Base-by-base conservation (phyloP, 2,888 invertebrate species). In the Tuberolachnus salignus region DNA sequence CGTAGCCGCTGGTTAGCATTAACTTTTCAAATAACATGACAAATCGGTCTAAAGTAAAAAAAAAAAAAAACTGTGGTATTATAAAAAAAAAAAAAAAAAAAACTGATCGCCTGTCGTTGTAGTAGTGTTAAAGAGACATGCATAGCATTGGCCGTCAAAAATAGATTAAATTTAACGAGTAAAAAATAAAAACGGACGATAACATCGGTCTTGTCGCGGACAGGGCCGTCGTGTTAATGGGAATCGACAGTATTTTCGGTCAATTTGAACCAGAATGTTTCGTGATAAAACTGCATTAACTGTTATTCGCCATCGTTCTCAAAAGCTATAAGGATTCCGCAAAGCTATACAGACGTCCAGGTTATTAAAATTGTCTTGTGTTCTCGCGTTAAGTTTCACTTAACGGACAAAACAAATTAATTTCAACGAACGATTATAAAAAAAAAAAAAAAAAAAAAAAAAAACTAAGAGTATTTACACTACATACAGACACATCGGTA, bases 191-290 rank as follows among this genome's bases (percentile, higher is more conserved):
- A 4, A 34, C 6, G 23, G n/a, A 13, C 1, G 11, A 53, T 8
- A 21, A 13, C 16, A n/a, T 0, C 57, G 46, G 8, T 44, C n/a
- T n/a, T n/a, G n/a, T n/a, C n/a, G n/a, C n/a, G n/a, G n/a, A n/a
- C n/a, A n/a, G n/a, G n/a, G n/a, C n/a, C n/a, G n/a, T n/a, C n/a
- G n/a, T n/a, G n/a, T n/a, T n/a, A n/a, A n/a, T n/a, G n/a, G n/a
- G n/a, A n/a, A n/a, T n/a, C n/a, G n/a, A n/a, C n/a, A n/a, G n/a
- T n/a, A n/a, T 71, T 46, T 59, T 71, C 23, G 46, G 46, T 26
- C 8, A 46, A 71, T 71, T 71, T 46, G 23, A 71, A 57, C 23
- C 1, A n/a, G 57, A 59, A 71, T 26, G n/a, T 46, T 57, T 59
- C n/a, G 13, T n/a, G n/a, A 23, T 70, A 44, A 70, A 70, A 57